These are phyloP conservation scores for Synanthedon andrenaeformis DNA, from an alignment of 2,888 invertebrate genomes.

Conservation along the genomic window DNA sequence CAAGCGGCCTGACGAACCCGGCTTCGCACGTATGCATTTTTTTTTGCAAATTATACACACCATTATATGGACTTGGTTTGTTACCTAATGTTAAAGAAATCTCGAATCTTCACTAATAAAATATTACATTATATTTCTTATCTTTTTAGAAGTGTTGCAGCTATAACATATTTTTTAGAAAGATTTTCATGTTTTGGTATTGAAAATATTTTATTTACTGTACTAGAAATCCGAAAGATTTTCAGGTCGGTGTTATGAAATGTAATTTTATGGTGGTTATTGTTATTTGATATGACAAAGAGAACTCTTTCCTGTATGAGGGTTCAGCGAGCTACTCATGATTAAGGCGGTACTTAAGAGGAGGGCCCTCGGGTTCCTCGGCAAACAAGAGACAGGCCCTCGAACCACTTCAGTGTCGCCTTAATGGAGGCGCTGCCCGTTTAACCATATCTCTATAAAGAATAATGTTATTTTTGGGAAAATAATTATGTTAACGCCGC, in stretches of 20 bases:
- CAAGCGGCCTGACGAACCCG: too few relatives aligned
- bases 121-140: too few relatives aligned
- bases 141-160: too few relatives aligned
- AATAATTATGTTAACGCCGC: neutral
- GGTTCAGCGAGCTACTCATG: conserved; percentile 44
- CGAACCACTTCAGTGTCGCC: conserved; percentile 36
- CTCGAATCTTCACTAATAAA: too few relatives aligned
- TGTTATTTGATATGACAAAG: neutral
- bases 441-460: conserved; percentile 15
- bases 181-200: too few relatives aligned
- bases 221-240: too few relatives aligned
- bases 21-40: too few relatives aligned
- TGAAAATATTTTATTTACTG: too few relatives aligned
- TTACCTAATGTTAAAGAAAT: too few relatives aligned
- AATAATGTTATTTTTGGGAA: conserved; percentile 7
- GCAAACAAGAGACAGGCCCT: conserved; percentile 52
- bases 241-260: neutral
- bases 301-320: neutral
- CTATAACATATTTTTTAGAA: too few relatives aligned
- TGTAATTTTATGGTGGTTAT: neutral
- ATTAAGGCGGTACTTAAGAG: conserved; percentile 51
- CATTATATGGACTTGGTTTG: too few relatives aligned
- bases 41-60: too few relatives aligned
- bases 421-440: conserved; percentile 39
- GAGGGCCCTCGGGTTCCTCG: conserved; percentile 38